Percentiles rank a stretch among this genome's conserved stretches.
phyloP scores from a whole-genome alignment of 2,113 vertebrate species.

The Vulpes ferrilata region DNA sequence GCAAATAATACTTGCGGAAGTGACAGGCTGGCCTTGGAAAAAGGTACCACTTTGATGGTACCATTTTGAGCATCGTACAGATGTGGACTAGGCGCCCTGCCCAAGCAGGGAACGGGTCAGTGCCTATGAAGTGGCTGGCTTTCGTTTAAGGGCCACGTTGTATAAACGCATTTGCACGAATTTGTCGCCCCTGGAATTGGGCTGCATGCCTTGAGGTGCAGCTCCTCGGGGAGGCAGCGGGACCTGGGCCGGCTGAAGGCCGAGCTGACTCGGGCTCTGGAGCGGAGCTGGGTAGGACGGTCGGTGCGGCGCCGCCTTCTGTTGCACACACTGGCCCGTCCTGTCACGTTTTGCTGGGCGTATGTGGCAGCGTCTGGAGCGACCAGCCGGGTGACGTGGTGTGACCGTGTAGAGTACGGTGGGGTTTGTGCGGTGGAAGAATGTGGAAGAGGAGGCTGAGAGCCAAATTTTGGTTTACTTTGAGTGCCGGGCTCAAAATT shows the following conservation, averaged over 20 bases:
- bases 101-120: neutral
- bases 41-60: conserved; percentile 50
- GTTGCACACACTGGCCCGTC: too few species aligned
- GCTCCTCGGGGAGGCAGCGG: neutral
- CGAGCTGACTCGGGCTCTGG: too few species aligned
- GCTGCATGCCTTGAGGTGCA: neutral
- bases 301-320: too few species aligned
- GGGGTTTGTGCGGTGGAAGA: neutral
- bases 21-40: neutral
- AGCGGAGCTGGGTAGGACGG: too few species aligned
- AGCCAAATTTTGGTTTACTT: neutral
- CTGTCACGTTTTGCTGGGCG: too few species aligned
- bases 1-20: neutral
- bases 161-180: neutral
- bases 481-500: neutral
- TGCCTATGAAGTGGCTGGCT: neutral
- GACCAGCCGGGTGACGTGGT: neutral
- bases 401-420: neutral
- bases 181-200: conserved; percentile 21
- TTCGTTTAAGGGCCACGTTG: conserved; percentile 1
- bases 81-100: neutral
- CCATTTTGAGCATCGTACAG: neutral
- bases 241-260: neutral
- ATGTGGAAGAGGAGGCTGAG: neutral
- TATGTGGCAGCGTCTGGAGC: neutral